Base-by-base conservation (phyloP, 1,140 invertebrate species). In the Neotoxoptera formosana region DNA sequence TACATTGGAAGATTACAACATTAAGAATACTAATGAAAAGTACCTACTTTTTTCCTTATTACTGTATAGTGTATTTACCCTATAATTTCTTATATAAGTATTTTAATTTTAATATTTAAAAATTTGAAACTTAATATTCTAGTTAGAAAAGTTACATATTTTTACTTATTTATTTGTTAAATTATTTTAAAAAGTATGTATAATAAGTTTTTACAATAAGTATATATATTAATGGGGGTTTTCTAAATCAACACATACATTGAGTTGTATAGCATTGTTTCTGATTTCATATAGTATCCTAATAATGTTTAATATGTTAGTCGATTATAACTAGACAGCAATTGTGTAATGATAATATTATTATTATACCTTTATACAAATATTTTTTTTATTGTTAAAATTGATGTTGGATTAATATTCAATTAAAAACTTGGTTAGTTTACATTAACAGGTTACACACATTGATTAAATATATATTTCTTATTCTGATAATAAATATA, bases 1-100 rank as follows among this genome's bases (percentile, higher is more conserved):
- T 76, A 95, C 97, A 11, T 95, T 99, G 14, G 96, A 96, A 87
- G 96, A 97, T 83, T 96, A 98, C 94, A 96, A 96, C 0, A 95
- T 95, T 93, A 95, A 96, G 0, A 96, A 96, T 92, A 95, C 95
- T 91, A 95, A 95, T 45, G 95, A 94, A 36, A 94, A 96, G 96
- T 95, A 96, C 96, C 48, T 95, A 94, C 94, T 95, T 89, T 53
- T 53, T 25, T 20, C 17, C 30, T 76, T 76, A 53, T 76, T n/a
- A n/a, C 2, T 41, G 41, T 41, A 41, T 76, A n/a, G 14, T 76
- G 2, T 76, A 67, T 76, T n/a, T n/a, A 76, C n/a, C 14, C 4
- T n/a, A 17, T 1, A 9, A 2, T 11, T 60, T 30, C 2, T 11
- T 6, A 34, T n/a, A 76, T 76, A 7, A 76, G n/a, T 76, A 67